Evolutionary conservation across 2,888 invertebrate genomes (phyloP), one percentile per base, ranked within the genome.

Genomic region (Matsumyia berberina): DNA sequence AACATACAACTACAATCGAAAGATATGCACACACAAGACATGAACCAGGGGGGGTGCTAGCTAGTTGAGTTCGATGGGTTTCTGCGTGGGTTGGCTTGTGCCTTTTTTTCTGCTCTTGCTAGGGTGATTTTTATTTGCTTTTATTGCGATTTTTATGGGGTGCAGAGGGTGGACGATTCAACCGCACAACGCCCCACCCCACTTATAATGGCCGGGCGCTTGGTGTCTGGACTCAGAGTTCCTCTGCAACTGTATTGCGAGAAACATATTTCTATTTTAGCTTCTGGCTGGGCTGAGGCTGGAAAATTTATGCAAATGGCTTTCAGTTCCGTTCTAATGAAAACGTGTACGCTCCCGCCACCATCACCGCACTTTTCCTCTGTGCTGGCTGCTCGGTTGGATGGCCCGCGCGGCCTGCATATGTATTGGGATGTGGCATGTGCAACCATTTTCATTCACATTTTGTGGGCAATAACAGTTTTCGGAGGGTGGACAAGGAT

Each of bases 291-390:
- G 58, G 69, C 60, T 85, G 85, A 85, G 80, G 85, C 85, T 85
- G 74, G 86, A 81, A 81, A 86, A 86, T 86, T 86, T 86, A 86
- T 86, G 86, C 86, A 86, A 86, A 86, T 86, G 86, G 86, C 86
- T 86, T 81, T 86, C 81, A 86, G 86, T 86, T 81, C 86, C 86
- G 86, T 80, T 81, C 81, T 81, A 86, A 86, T 81, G 81, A 86
- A 86, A 86, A 86, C 81, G 77, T 81, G 81, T 81, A 76, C 62
- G 42, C 62, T 57, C 44, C 81, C 42, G 19, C 57, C 29, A 55
- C 17, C 17, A 51, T 42, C 17, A n/a, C 67, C 77, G 42, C 69
- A 72, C 64, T 66, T 31, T 58, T 64, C 37, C 60, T 44, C 17
- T 57, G 39, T 37, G 24, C 57, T 37, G 39, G 9, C 6, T 19